Base-by-base conservation (phyloP, 2,888 invertebrate species). In the Acronicta aceris region DNA sequence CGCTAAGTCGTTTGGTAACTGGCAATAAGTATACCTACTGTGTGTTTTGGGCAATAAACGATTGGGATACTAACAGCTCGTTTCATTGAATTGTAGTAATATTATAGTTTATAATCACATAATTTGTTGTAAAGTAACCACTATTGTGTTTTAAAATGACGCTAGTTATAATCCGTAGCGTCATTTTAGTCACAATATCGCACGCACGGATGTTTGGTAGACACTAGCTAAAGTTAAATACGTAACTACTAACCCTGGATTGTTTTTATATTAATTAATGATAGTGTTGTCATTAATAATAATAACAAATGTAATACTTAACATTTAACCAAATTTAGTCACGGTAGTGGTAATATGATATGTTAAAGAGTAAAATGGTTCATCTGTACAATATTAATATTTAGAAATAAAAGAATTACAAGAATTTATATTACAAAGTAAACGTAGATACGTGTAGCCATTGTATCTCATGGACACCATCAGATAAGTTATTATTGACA, bases 61-160 rank as follows among this genome's bases (percentile, higher is more conserved):
- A 70, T 65, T 88, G 78, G 68, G 65, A 79, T 76, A 86, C 85
- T 89, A 89, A 89, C 87, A 58, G 88, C 89, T 89, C 69, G 89
- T 89, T 89, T 89, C 77, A 89, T 89, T 89, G 72, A 78, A 79
- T 84, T 66, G 65, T 49, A 45, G 30, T 51, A 46, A 38, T 10
- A 27, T 41, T 49, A 5, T 30, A 30, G 10, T 9, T 30, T 10
- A 7, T 7, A n/a, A n/a, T n/a, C n/a, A 27, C 7, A 33, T 12
- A 10, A 2, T 12, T 12, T 33, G 5, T 33, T 33, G 2, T 33
- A 33, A 33, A 33, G 33, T 33, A 33, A 33, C 4, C 12, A 33
- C 12, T 33, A 12, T 12, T 33, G 15, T 47, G 59, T 47, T 27
- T 45, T 56, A 52, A 38, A 55, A 60, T 48, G 47, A 27, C 56